Percentiles rank a stretch among this genome's conserved stretches.
These are phyloP conservation scores for Cephalophus harveyi DNA, from an alignment of 2,113 vertebrate species.

Conservation along the genomic window DNA sequence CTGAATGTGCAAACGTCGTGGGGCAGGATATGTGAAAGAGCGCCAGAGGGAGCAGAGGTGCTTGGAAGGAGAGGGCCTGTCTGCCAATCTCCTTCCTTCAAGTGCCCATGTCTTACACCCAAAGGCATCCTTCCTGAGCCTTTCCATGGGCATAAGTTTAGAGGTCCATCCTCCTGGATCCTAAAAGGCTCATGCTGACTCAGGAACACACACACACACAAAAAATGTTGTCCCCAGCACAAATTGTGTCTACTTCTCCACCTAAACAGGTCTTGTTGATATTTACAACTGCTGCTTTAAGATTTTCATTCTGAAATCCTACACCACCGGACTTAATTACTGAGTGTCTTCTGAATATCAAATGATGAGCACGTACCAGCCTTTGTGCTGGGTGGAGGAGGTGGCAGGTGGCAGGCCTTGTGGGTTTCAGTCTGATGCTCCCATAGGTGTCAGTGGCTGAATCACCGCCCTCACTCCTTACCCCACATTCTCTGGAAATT, in stretches of 20 bases:
- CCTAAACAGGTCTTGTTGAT: neutral
- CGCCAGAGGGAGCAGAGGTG: neutral
- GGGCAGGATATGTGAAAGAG: no score
- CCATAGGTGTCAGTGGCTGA: neutral
- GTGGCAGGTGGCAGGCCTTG: neutral
- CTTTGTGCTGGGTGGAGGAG: neutral
- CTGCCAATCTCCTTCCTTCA: neutral
- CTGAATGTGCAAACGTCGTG: no score
- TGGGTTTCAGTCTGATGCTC: slow-evolving; percentile 20
- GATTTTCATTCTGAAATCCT: neutral
- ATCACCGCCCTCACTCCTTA: neutral
- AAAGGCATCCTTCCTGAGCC: neutral
- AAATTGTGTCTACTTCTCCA: neutral
- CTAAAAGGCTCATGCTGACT: neutral
- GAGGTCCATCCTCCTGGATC: neutral
- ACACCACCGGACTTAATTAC: neutral
- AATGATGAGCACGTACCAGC: neutral
- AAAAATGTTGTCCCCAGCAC: neutral
- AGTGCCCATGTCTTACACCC: neutral
- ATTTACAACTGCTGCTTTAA: neutral
- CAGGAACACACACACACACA: neutral
- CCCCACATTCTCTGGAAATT: neutral
- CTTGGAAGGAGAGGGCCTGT: neutral
- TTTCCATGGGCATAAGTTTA: neutral
- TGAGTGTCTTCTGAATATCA: neutral